These are phyloP conservation scores for Tragelaphus scriptus DNA, from an alignment of 2,113 vertebrate species.

Conservation along the genomic window DNA sequence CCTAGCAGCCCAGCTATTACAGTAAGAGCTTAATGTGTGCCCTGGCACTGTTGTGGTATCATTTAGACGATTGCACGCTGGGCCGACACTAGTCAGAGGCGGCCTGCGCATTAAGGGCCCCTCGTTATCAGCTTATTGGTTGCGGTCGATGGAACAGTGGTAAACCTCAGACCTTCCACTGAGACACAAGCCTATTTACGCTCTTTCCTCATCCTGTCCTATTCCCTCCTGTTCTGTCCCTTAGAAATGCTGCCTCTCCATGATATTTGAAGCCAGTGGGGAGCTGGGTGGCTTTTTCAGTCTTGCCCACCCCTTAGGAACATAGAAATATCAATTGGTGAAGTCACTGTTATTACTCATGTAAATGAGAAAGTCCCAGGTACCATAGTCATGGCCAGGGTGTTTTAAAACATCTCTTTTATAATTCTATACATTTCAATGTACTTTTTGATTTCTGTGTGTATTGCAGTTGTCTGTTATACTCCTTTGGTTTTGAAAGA, in stretches of 20 bases:
- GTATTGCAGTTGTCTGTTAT: neutral
- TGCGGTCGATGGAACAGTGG: neutral
- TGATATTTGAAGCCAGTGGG: neutral
- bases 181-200: neutral
- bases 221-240: neutral
- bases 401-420: neutral
- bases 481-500: neutral
- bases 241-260: neutral
- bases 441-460: neutral
- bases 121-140: neutral
- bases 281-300: neutral
- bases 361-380: neutral
- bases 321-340: neutral
- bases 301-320: neutral
- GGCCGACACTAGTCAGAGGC: constrained; percentile 56
- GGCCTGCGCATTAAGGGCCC: constrained; percentile 50
- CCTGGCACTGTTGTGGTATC: constrained; percentile 67
- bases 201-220: neutral
- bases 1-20: constrained; percentile 68
- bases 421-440: neutral
- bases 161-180: neutral
- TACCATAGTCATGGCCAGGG: too few relatives aligned
- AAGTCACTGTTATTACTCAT: neutral
- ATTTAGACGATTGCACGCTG: constrained; percentile 57
- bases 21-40: constrained; percentile 72